Base-by-base conservation (phyloP, 2,888 invertebrate genomes). In the Lasius fuliginosus region DNA sequence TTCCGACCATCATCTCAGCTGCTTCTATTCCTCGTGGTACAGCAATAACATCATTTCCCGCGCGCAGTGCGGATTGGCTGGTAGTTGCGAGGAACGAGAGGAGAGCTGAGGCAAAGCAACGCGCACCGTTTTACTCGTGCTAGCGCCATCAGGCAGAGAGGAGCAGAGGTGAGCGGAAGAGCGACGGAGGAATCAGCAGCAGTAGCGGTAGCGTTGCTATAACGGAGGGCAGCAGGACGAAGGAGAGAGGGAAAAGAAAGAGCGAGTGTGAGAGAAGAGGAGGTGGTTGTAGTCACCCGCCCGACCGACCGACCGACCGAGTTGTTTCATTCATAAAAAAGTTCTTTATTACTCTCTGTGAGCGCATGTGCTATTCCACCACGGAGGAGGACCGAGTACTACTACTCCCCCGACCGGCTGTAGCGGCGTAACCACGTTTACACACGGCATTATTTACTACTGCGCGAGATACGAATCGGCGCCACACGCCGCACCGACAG, bases 251-350 rank as follows among this genome's bases (percentile, higher is more conserved):
- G 46, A 33, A 65, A 62, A 23, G 77, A 69, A 71, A 46, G 69
- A 23, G 62, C 5, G 53, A 56, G 68, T 33, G 65, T 56, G 64
- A 60, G 64, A 67, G 81, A 74, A 30, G 81, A 83, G 84, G 86
- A 85, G 84, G 85, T 88, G 84, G 69, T 68, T 67, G 65, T 46
- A 73, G 79, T 49, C 49, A n/a, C 18, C 49, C 49, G n/a, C 18
- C 73, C 42, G 60, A 33, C 58, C 73, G 71, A 90, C 89, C 88
- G 87, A 77, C 87, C 89, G 90, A 86, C 90, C 87, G 91, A 91
- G 90, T 92, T 91, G 92, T 94, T 95, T 94, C 94, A 95, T 95
- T 95, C 94, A 95, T 95, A 95, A 95, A 95, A 94, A 94, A 94
- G 93, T 94, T 93, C 93, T 94, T 94, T 93, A 94, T 94, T 93